Evolutionary conservation across 2,888 invertebrate genomes (phyloP), one percentile per base, ranked within the genome.

Genomic region (Heteromurus nitidus): DNA sequence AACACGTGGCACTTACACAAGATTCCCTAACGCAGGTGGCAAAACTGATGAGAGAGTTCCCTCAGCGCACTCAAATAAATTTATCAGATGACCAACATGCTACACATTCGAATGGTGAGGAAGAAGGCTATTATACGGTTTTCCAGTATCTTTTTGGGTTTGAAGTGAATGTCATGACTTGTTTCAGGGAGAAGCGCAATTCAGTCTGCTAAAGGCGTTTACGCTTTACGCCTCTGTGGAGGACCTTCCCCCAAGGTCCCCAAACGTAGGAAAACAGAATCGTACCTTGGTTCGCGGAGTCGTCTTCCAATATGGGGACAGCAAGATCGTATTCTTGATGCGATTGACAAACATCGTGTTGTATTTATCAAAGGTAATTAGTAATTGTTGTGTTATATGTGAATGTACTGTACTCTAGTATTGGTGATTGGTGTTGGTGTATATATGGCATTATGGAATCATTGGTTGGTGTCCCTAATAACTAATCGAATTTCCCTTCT

Each of bases 241-340:
- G 76, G 68, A 26, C 82, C 80, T 1, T 47, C n/a, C 7, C 84
- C 84, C 1, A 79, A 77, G 50, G 69, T 85, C n/a, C 85, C 85
- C 0, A 77, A 73, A 68, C 53, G 44, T n/a, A 44, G 69, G 16
- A 77, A 16, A 44, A n/a, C 69, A 3, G 53, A 80, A 24, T n/a
- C n/a, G 2, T 85, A 65, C 31, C 13, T 65, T 7, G 55, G 44
- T 22, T 73, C 73, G 55, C 83, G 94, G 70, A 91, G 93, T 85
- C 91, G 91, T 22, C 89, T 96, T 20, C 95, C 96, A 0, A 92
- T 96, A 16, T 93, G 91, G 89, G 90, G 91, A 50, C 91, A 93
- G 86, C 91, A 92, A 64, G 91, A 93, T 3, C 91, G 93, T 28
- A 92, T 96, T 67, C 89, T 95, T 7, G 91, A 93, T 81, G 91